phyloP scores from a whole-genome alignment of 2,113 vertebrate species.

The Chaetodon auriga region DNA sequence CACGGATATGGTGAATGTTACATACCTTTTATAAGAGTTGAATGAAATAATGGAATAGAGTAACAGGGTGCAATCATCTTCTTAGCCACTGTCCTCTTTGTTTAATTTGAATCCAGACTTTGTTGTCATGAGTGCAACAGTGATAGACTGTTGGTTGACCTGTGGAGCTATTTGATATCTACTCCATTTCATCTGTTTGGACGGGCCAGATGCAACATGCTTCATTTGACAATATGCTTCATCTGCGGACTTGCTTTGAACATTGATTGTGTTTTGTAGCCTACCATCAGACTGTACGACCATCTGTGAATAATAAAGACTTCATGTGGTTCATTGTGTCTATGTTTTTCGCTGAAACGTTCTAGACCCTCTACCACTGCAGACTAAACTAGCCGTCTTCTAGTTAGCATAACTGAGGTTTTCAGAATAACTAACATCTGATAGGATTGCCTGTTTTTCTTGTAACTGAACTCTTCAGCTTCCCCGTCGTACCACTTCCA shows the following conservation, averaged over 20 bases:
- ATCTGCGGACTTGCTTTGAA: conserved; percentile 17
- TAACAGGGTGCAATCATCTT: background rate
- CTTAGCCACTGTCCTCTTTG: background rate
- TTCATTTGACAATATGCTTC: conserved; percentile 18
- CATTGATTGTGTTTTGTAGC: conserved; percentile 24
- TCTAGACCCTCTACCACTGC: conserved; percentile 22
- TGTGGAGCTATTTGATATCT: conserved; percentile 15
- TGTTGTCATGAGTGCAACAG: conserved; percentile 11
- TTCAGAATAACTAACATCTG: conserved; percentile 48
- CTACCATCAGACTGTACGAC: background rate
- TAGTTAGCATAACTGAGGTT: conserved; percentile 64
- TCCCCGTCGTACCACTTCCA: conserved; percentile 54
- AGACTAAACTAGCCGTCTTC: conserved; percentile 48
- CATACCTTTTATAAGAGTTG: conserved; percentile 1
- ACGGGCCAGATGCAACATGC: background rate
- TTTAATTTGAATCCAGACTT: conserved; percentile 31
- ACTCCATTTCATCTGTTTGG: conserved; percentile 21
- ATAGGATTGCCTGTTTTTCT: conserved; percentile 56
- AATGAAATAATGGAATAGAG: background rate
- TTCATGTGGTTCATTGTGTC: conserved; percentile 35
- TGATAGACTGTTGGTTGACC: conserved; percentile 20
- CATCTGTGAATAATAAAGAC: conserved; percentile 60
- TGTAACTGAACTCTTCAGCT: conserved; percentile 64
- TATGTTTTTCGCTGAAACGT: conserved; percentile 21
- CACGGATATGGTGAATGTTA: background rate